Evolutionary conservation across 2,888 invertebrate species (phyloP).

Genomic region (Xylota segnis): DNA sequence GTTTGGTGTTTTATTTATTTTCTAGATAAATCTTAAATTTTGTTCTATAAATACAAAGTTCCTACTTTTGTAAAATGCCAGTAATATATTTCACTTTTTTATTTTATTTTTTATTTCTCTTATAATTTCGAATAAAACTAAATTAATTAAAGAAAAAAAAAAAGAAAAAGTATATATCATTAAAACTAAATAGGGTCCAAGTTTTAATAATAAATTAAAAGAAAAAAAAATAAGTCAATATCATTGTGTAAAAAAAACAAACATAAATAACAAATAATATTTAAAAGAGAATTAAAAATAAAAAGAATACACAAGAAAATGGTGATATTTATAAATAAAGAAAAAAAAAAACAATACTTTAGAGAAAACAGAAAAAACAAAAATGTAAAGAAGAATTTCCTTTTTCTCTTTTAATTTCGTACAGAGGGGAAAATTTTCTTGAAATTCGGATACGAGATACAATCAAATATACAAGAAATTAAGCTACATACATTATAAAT

Average conservation of each 20-base stretch:
- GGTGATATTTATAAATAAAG: slow-evolving; percentile 74
- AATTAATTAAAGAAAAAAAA: slow-evolving; percentile 26
- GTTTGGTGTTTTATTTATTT: not conserved
- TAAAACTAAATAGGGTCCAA: slow-evolving; percentile 76
- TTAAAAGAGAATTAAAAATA: slow-evolving; percentile 48
- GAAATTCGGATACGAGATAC: slow-evolving; percentile 63
- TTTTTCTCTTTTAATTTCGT: slow-evolving; percentile 67
- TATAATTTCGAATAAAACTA: slow-evolving; percentile 34
- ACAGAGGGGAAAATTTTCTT: slow-evolving; percentile 18
- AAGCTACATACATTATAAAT: slow-evolving; percentile 29
- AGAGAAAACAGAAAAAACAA: slow-evolving; percentile 24
- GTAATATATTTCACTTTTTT: slow-evolving; percentile 42
- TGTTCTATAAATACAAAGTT: slow-evolving; percentile 64
- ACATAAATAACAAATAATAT: slow-evolving; percentile 41
- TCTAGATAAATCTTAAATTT: slow-evolving; percentile 23
- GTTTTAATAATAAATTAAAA: slow-evolving; percentile 70
- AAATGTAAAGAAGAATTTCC: slow-evolving; percentile 53
- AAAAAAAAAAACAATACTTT: slow-evolving; percentile 44
- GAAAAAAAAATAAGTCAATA: slow-evolving; percentile 62
- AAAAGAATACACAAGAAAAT: slow-evolving; percentile 72
- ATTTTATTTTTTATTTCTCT: slow-evolving; percentile 15
- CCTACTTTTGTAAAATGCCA: slow-evolving; percentile 70
- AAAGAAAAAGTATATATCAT: slow-evolving; percentile 65
- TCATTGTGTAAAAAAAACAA: slow-evolving; percentile 63
- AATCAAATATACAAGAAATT: slow-evolving; percentile 67